Evolutionary conservation across 2,797 vertebrate genomes (phyloP).

Genomic region (Oophaga sylvatica): DNA sequence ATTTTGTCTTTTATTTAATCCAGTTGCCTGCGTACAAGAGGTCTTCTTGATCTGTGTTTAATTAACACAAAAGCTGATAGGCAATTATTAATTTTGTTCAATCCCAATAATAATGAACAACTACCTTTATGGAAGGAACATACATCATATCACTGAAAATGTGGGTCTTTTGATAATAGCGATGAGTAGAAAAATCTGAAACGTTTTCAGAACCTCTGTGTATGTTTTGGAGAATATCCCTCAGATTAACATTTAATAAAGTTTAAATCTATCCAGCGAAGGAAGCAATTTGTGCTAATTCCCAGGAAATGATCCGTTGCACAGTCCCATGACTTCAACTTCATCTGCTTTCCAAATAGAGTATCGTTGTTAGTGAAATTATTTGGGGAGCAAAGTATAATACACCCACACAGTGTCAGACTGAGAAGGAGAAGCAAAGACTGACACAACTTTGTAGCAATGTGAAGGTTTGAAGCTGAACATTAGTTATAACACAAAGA

Average conservation of each 20-base stretch:
- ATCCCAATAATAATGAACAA: not conserved
- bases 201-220: too few relatives aligned
- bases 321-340: not conserved
- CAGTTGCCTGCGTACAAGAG: too few relatives aligned
- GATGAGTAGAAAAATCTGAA: not conserved
- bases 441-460: conserved; percentile 35
- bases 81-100: not conserved
- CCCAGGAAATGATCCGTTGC: not conserved
- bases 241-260: conserved; percentile 9
- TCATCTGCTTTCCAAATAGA: not conserved
- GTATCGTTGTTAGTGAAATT: not conserved
- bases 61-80: not conserved
- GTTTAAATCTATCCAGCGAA: not conserved
- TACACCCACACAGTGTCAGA: conserved; percentile 34
- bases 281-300: not conserved
- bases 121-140: not conserved
- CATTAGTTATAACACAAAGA: conserved; percentile 25
- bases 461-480: conserved; percentile 12
- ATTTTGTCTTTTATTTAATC: too few relatives aligned
- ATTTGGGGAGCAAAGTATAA: conserved; percentile 21
- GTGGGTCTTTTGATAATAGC: not conserved
- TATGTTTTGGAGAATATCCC: not conserved
- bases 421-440: conserved; percentile 6
- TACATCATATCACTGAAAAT: not conserved
- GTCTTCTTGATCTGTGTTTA: too few relatives aligned